A percentile compares a stretch with the other conserved stretches of the same genome.
These are phyloP conservation scores for Thyatira batis DNA, from an alignment of 2,888 invertebrate species.

Conservation along the genomic window DNA sequence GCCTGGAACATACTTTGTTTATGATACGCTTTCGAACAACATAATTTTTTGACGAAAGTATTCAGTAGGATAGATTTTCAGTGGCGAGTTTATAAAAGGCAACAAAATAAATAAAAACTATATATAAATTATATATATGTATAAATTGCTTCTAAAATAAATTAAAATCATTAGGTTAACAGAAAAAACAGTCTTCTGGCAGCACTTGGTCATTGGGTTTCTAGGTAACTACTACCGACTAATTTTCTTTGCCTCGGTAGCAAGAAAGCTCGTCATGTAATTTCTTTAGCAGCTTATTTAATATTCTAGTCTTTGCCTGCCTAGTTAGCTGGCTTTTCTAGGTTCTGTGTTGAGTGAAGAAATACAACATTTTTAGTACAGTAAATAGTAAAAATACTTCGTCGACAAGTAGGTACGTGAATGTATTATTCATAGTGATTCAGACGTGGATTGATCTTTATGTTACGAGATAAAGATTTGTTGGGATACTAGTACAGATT, in stretches of 20 bases:
- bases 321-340: not conserved
- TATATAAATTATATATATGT: too few relatives aligned
- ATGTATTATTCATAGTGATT: constrained; percentile 61
- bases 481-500: constrained; percentile 55
- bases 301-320: not conserved
- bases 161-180: too few relatives aligned
- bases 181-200: too few relatives aligned
- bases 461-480: constrained; percentile 66
- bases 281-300: not conserved
- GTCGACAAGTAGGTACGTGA: not conserved
- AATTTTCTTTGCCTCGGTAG: not conserved
- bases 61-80: too few relatives aligned
- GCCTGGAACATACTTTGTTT: too few relatives aligned
- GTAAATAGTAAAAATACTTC: constrained; percentile 1
- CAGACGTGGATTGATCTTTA: constrained; percentile 60
- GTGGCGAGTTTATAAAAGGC: too few relatives aligned
- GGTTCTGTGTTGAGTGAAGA: not conserved
- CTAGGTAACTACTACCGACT: too few relatives aligned
- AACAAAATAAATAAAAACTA: too few relatives aligned
- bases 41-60: too few relatives aligned
- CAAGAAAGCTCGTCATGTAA: constrained; percentile 1
- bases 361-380: not conserved
- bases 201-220: too few relatives aligned
- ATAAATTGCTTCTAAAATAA: too few relatives aligned
- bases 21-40: too few relatives aligned